Conservation (phyloP, 2,888 invertebrate species). For the Phoronis australis region DNA sequence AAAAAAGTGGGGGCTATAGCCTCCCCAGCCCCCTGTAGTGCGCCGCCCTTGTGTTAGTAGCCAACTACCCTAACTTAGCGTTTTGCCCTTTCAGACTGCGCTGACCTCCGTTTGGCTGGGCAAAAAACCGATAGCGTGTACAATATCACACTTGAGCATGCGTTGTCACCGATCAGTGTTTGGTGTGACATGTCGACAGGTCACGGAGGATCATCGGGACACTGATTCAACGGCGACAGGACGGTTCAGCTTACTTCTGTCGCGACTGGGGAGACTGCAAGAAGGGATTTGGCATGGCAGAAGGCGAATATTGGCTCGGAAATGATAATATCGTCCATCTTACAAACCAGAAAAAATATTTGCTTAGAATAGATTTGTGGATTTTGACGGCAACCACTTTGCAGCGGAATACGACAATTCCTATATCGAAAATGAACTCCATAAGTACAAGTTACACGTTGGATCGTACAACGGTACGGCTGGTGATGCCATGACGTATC, state of each 20-base stretch:
- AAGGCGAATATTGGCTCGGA: slow-evolving; percentile 81
- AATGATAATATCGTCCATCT: slow-evolving; percentile 76
- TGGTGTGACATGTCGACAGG: slow-evolving; percentile 61
- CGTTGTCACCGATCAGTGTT: slow-evolving; percentile 65
- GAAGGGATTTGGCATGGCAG: slow-evolving; percentile 68
- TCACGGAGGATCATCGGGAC: slow-evolving; percentile 65
- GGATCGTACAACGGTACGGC: slow-evolving; percentile 40
- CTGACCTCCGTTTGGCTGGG: slow-evolving; percentile 56
- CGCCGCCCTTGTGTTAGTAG: no score
- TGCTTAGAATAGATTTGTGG: slow-evolving; percentile 55
- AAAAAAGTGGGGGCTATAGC: no score
- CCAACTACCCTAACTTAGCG: no score
- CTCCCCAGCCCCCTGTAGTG: no score
- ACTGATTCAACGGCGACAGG: slow-evolving; percentile 72
- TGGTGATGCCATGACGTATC: slow-evolving; percentile 37
- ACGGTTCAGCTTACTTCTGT: slow-evolving; percentile 77
- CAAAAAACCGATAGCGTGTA: slow-evolving; percentile 56
- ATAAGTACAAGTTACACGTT: slow-evolving; percentile 31
- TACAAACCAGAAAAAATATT: slow-evolving; percentile 68
- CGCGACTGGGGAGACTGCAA: slow-evolving; percentile 78
- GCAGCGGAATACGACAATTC: slow-evolving; percentile 37
- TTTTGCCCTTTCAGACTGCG: slow-evolving; percentile 63
- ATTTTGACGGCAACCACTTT: slow-evolving; percentile 26
- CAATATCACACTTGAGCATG: slow-evolving; percentile 68
- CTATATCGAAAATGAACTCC: slow-evolving; percentile 21